Conservation (phyloP, 2,888 invertebrate species). For the Cerceris ruficornis region DNA sequence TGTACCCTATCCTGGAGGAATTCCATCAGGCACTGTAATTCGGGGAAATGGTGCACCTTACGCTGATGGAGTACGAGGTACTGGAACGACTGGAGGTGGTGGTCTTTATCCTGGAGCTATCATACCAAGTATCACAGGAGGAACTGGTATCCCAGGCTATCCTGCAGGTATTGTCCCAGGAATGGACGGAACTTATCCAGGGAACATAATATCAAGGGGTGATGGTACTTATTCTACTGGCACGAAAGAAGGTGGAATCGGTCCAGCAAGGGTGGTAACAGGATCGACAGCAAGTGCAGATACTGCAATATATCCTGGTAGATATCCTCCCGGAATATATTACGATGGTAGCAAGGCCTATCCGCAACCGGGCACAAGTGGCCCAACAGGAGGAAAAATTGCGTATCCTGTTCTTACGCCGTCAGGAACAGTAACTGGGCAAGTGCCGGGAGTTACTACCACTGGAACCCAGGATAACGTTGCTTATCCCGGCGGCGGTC, state of each 20-base stretch:
- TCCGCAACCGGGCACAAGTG: slow-evolving; percentile 17
- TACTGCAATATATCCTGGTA: slow-evolving; percentile 22
- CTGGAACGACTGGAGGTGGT: not conserved
- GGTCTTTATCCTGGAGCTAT: slow-evolving; percentile 1
- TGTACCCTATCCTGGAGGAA: slow-evolving; percentile 44
- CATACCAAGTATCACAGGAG: not conserved
- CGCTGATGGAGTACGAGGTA: slow-evolving; percentile 13
- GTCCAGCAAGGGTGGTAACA: slow-evolving; percentile 22
- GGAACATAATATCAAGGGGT: not conserved
- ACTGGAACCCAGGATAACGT: not conserved
- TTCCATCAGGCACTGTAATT: slow-evolving; percentile 37
- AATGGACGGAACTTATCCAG: too few relatives aligned
- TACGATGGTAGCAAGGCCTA: slow-evolving; percentile 22
- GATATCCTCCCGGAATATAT: slow-evolving; percentile 26
- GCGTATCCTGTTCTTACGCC: too few relatives aligned
- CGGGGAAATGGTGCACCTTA: slow-evolving; percentile 4
- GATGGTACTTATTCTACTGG: slow-evolving; percentile 23
- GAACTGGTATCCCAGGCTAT: not conserved
- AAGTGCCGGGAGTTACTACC: too few relatives aligned
- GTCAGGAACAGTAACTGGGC: too few relatives aligned
- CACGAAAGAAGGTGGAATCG: not conserved
- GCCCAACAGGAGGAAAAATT: slow-evolving; percentile 16
- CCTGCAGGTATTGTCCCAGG: not conserved
- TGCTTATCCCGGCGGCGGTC: slow-evolving; percentile 16
- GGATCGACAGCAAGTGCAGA: slow-evolving; percentile 31